These are phyloP conservation scores for Bugulina stolonifera DNA, from an alignment of 2,888 invertebrate species.

Conservation along the genomic window DNA sequence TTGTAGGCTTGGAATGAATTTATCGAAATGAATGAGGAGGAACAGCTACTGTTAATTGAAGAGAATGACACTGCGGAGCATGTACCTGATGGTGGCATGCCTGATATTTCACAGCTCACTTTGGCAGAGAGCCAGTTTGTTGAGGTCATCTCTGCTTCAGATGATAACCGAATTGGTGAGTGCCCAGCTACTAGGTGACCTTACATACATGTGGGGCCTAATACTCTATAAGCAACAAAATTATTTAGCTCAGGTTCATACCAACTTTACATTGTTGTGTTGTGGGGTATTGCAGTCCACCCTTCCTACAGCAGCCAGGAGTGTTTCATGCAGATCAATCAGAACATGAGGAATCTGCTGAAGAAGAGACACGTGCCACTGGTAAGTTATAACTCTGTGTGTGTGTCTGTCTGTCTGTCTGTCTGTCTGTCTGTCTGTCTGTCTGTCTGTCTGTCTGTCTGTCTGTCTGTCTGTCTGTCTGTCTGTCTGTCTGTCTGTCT, in stretches of 20 bases:
- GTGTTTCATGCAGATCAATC: background rate
- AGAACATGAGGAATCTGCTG: background rate
- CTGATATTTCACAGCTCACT: too few relatives aligned
- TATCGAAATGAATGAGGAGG: constrained; percentile 7
- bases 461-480: too few relatives aligned
- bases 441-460: too few relatives aligned
- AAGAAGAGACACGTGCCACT: constrained; percentile 18
- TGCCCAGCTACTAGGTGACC: too few relatives aligned
- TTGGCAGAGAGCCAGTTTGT: background rate
- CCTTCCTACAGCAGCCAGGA: constrained; percentile 12
- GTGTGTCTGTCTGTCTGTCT: too few relatives aligned
- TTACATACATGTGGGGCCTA: too few relatives aligned
- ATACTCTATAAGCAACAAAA: too few relatives aligned
- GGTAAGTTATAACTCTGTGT: background rate
- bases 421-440: too few relatives aligned
- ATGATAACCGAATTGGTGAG: background rate
- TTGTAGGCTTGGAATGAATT: constrained; percentile 9
- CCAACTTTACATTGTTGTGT: too few relatives aligned
- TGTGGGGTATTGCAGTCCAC: too few relatives aligned
- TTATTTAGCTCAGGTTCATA: too few relatives aligned
- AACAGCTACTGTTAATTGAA: background rate
- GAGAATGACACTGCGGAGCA: background rate
- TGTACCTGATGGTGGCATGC: background rate
- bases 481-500: too few relatives aligned
- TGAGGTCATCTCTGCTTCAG: background rate